These are phyloP conservation scores for Limnothrissa miodon DNA, from an alignment of 2,113 vertebrate species.

Conservation along the genomic window DNA sequence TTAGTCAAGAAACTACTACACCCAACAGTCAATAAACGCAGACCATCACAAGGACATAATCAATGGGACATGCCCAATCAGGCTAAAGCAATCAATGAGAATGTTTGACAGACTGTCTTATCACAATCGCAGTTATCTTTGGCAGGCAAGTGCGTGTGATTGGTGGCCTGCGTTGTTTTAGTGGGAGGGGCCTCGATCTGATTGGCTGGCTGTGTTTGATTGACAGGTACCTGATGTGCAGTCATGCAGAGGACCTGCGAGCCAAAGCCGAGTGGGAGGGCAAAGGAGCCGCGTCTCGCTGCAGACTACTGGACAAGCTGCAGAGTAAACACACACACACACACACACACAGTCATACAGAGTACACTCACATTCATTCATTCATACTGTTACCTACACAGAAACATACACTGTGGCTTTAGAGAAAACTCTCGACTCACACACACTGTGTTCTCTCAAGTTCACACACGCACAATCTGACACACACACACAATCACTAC, in stretches of 20 bases:
- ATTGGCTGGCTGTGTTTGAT: conserved; percentile 27
- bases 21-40: background rate
- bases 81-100: too few species aligned
- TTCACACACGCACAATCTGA: background rate
- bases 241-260: conserved; percentile 93
- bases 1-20: background rate
- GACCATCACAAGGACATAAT: too few species aligned
- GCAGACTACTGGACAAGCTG: conserved; percentile 94
- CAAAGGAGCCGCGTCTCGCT: conserved; percentile 91
- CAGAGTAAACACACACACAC: conserved; percentile 79
- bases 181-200: background rate
- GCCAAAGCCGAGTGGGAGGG: conserved; percentile 99
- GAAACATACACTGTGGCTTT: background rate
- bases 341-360: background rate
- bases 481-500: background rate
- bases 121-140: too few species aligned
- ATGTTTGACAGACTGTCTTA: too few species aligned
- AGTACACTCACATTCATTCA: background rate
- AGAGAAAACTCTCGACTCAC: background rate
- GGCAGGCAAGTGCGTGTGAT: too few species aligned
- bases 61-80: background rate
- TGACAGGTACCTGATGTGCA: conserved; percentile 96
- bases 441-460: background rate
- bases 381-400: background rate
- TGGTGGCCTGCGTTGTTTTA: background rate